These are phyloP conservation scores for Leuctra nigra DNA, from an alignment of 2,888 invertebrate genomes.

Conservation along the genomic window DNA sequence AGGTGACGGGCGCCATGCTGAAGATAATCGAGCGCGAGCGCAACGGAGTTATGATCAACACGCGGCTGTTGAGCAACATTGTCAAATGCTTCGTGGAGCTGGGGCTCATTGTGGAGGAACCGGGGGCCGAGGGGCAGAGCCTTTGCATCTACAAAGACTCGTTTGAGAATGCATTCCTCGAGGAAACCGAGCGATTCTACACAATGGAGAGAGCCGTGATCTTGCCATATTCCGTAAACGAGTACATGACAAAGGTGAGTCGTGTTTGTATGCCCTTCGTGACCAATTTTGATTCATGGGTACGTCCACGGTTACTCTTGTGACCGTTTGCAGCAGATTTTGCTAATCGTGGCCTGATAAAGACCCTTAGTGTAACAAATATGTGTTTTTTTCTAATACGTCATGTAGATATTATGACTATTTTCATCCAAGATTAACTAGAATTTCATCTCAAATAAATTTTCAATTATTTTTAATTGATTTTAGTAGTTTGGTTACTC, in stretches of 20 bases:
- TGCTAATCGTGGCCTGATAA: too few relatives aligned
- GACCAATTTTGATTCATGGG: too few relatives aligned
- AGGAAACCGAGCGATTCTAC: constrained; percentile 93
- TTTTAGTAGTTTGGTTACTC: too few relatives aligned
- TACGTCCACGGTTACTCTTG: too few relatives aligned
- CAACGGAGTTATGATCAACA: constrained; percentile 95
- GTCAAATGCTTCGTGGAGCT: constrained; percentile 95
- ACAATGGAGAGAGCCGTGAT: constrained; percentile 92
- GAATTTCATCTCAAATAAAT: too few relatives aligned
- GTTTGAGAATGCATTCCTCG: constrained; percentile 91
- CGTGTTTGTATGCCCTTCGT: too few relatives aligned
- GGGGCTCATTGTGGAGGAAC: constrained; percentile 88
- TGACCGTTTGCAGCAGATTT: too few relatives aligned
- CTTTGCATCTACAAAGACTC: constrained; percentile 85
- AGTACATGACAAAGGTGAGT: constrained; percentile 93
- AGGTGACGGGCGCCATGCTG: constrained; percentile 94
- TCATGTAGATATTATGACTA: too few relatives aligned
- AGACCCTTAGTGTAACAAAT: too few relatives aligned
- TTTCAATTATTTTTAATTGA: too few relatives aligned
- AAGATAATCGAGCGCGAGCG: constrained; percentile 95
- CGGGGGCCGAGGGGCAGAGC: constrained; percentile 68
- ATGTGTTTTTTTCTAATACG: too few relatives aligned
- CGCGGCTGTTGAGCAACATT: constrained; percentile 93
- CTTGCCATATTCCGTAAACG: constrained; percentile 92
- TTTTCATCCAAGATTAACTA: too few relatives aligned